Conservation (phyloP, 2,888 invertebrate genomes). For the Polydesmus complanatus region DNA sequence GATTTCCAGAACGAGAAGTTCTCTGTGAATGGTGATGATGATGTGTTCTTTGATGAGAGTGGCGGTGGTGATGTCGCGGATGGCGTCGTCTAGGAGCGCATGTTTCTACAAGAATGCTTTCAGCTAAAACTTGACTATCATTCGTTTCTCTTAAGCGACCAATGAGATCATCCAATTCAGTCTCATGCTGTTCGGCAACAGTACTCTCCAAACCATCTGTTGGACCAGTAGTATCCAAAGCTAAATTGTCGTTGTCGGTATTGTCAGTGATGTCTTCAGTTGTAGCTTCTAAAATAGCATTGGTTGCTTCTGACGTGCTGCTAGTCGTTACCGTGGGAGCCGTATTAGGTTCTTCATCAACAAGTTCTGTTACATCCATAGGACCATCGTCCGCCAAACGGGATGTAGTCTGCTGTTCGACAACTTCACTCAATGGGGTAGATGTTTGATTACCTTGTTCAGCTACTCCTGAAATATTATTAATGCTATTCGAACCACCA, state of each 20-base stretch:
- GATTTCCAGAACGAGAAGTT: background rate
- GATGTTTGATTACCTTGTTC: background rate
- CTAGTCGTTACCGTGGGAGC: slow-evolving; percentile 23
- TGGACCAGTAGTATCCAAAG: slow-evolving; percentile 37
- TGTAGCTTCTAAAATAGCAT: slow-evolving; percentile 44
- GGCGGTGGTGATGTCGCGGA: slow-evolving; percentile 4
- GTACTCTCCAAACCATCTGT: slow-evolving; percentile 37
- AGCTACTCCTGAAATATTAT: background rate
- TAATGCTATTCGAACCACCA: slow-evolving; percentile 7
- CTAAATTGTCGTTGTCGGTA: slow-evolving; percentile 41
- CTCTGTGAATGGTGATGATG: slow-evolving; percentile 3
- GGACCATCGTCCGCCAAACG: slow-evolving; percentile 8
- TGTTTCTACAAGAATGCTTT: slow-evolving; percentile 30
- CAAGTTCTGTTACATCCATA: background rate
- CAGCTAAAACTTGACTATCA: slow-evolving; percentile 31
- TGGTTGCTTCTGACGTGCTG: slow-evolving; percentile 45
- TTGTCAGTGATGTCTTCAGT: slow-evolving; percentile 46
- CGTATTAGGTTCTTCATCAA: slow-evolving; percentile 11
- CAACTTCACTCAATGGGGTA: background rate
- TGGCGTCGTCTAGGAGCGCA: slow-evolving; percentile 21
- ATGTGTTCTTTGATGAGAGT: background rate
- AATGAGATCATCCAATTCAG: slow-evolving; percentile 50
- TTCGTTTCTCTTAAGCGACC: slow-evolving; percentile 45
- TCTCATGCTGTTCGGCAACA: slow-evolving; percentile 29
- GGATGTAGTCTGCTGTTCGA: background rate